Evolutionary conservation across 2,113 vertebrate species (phyloP).

Genomic region (Ammospiza nelsoni): DNA sequence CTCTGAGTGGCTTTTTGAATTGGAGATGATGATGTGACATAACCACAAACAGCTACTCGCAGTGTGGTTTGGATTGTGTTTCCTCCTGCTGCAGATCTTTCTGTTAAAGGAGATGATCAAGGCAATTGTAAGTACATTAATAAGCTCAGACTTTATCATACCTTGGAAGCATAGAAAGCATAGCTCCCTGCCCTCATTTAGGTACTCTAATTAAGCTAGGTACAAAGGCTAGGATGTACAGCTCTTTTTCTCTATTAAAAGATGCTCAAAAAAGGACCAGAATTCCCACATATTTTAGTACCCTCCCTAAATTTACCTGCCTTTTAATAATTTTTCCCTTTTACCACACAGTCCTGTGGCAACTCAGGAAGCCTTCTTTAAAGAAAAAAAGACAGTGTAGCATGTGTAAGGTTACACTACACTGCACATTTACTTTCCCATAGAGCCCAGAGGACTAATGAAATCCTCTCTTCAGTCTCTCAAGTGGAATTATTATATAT

Average conservation of each 20-base stretch:
- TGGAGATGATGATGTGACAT: slow-evolving; percentile 40
- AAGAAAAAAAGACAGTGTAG: not conserved
- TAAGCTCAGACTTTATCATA: not conserved
- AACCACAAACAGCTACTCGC: slow-evolving; percentile 49
- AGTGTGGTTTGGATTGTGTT: not conserved
- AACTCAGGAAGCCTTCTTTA: not conserved
- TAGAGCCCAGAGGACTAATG: not conserved
- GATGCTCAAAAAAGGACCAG: not conserved
- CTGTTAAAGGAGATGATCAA: not conserved
- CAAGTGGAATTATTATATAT: not conserved
- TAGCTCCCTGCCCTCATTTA: not conserved
- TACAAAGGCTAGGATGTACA: not conserved
- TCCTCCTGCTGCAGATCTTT: not conserved
- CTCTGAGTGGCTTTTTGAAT: not conserved
- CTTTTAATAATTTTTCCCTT: not conserved
- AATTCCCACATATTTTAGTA: not conserved
- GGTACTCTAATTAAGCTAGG: not conserved
- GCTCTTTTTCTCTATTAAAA: not conserved
- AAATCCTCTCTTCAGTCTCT: not conserved
- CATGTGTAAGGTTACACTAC: not conserved
- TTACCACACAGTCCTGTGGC: not conserved
- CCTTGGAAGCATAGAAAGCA: not conserved
- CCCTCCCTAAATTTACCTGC: not conserved
- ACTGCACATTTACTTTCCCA: not conserved
- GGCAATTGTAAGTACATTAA: not conserved